Conservation (phyloP, 2,797 vertebrate genomes). For the Sparidentex hasta region DNA sequence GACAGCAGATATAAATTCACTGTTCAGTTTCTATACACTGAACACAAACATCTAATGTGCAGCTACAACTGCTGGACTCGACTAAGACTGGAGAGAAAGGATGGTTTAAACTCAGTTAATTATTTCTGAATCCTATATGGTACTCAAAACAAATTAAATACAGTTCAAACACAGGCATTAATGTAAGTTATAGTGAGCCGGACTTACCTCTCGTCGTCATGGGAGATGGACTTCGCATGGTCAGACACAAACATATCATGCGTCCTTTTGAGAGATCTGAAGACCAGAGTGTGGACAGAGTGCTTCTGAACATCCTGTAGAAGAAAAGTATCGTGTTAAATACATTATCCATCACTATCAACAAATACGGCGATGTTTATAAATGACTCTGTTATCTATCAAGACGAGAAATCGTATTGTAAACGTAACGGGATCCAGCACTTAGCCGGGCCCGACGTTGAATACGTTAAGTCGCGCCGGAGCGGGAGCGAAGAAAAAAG, state of each 20-base stretch:
- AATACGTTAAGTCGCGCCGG: no score
- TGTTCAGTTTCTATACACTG: not conserved
- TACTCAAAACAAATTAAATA: not conserved
- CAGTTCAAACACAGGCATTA: not conserved
- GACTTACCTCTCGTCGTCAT: conserved; percentile 93
- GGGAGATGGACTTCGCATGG: conserved; percentile 91
- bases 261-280: conserved; percentile 96
- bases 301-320: conserved; percentile 98
- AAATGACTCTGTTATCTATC: rapidly evolving
- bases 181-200: not conserved
- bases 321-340: not conserved
- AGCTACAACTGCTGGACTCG: not conserved
- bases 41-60: not conserved
- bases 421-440: conserved; percentile 20
- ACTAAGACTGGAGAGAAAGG: not conserved
- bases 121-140: rapidly evolving
- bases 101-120: not conserved
- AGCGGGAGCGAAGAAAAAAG: conserved; percentile 7
- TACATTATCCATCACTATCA: rapidly evolving
- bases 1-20: not conserved
- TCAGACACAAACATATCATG: conserved; percentile 99
- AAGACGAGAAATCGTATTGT: not conserved
- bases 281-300: conserved; percentile 98
- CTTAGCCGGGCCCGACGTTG: conserved; percentile 42
- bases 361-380: no score